Conservation (phyloP, 64 coral and sea anemone genomes). For the Orbicella faveolata region DNA sequence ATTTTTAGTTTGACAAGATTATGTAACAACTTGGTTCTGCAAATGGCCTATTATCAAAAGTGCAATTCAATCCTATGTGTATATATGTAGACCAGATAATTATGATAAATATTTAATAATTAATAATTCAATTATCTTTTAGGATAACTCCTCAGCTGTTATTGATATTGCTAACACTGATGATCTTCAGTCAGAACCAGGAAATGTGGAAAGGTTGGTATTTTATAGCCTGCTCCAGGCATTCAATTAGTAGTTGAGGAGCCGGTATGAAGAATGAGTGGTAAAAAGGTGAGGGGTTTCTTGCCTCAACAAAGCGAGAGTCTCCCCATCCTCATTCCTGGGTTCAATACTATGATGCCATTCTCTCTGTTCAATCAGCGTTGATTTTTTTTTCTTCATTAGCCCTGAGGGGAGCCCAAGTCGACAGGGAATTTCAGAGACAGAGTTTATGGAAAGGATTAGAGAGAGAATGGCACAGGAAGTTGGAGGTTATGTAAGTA, state of each 20-base stretch:
- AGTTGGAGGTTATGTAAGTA: conserved; percentile 98
- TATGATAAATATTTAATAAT: background rate
- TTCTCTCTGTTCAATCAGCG: background rate
- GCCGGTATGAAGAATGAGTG: no score
- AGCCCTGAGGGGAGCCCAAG: conserved; percentile 62
- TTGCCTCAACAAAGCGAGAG: no score
- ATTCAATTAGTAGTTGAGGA: no score
- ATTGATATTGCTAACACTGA: conserved; percentile 91
- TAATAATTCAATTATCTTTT: background rate
- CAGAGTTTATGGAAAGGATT: conserved; percentile 97
- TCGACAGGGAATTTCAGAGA: conserved; percentile 86
- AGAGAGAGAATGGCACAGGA: conserved; percentile 94
- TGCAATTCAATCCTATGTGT: no score
- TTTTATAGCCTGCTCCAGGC: background rate
- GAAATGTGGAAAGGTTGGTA: conserved; percentile 76
- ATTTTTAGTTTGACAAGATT: no score
- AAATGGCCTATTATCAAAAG: no score
- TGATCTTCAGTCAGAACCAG: conserved; percentile 91
- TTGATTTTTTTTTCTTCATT: conserved; percentile 17
- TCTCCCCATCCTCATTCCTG: no score
- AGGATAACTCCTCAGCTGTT: conserved; percentile 95
- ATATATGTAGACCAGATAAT: background rate
- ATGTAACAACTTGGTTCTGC: no score
- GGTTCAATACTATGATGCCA: no score
- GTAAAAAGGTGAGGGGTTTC: no score